Percentiles rank a stretch among this genome's conserved stretches.
phyloP scores from a whole-genome alignment of 2,888 invertebrate species.

The Aspidiotus rigidus region DNA sequence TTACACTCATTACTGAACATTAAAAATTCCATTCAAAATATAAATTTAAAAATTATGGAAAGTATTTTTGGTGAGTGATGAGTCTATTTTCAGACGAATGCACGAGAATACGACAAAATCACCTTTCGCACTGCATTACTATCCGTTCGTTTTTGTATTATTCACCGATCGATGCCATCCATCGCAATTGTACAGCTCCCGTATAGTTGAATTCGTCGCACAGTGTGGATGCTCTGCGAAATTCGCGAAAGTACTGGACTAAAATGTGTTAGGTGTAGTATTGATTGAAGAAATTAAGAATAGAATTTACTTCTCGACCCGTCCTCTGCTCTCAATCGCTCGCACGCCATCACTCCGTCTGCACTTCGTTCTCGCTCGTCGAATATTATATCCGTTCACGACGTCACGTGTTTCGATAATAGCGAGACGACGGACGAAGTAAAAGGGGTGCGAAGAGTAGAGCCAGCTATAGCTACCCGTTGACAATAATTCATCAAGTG shows the following conservation, averaged over 20 bases:
- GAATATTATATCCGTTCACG: slow-evolving; percentile 31
- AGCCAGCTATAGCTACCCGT: slow-evolving; percentile 19
- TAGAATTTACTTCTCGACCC: slow-evolving; percentile 32
- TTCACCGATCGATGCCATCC: neutral
- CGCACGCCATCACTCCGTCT: neutral
- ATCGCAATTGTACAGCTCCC: neutral
- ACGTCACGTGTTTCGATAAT: slow-evolving; percentile 24
- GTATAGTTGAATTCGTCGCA: neutral
- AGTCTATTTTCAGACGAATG: too few species aligned
- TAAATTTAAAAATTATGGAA: too few species aligned
- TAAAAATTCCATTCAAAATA: too few species aligned
- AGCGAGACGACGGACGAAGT: neutral
- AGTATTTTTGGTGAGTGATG: too few species aligned
- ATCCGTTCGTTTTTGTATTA: too few species aligned
- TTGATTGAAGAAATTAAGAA: slow-evolving; percentile 33
- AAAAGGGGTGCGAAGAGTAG: neutral
- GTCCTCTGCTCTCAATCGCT: slow-evolving; percentile 1
- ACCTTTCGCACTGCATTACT: too few species aligned
- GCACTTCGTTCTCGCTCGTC: neutral
- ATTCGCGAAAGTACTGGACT: slow-evolving; percentile 26
- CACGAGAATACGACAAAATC: too few species aligned
- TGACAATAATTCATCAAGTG: slow-evolving; percentile 35
- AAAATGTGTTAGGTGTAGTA: slow-evolving; percentile 32
- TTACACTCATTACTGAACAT: too few species aligned
- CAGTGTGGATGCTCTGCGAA: slow-evolving; percentile 7